These are phyloP conservation scores for Synanthedon vespiformis DNA, from an alignment of 2,888 invertebrate species.

Conservation along the genomic window DNA sequence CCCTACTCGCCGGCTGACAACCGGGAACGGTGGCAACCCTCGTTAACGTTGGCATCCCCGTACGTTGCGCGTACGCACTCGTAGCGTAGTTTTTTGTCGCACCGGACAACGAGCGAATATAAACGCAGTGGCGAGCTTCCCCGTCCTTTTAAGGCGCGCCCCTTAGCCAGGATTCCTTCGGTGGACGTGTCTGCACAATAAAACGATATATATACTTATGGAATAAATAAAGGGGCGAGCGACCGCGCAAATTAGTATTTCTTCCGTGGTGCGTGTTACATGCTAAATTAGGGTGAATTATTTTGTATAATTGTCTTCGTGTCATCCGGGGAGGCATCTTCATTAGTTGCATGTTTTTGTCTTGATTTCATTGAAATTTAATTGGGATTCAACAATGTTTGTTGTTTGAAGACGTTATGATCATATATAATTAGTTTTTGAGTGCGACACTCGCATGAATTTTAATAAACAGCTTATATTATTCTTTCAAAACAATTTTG, in stretches of 20 bases:
- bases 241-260: conserved; percentile 33
- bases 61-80: conserved; percentile 51
- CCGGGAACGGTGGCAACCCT: conserved; percentile 18
- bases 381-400: not conserved
- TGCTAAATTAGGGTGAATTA: conserved; percentile 4
- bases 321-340: not conserved
- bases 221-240: conserved; percentile 23
- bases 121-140: conserved; percentile 46
- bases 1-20: conserved; percentile 9
- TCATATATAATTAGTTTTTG: too few relatives aligned
- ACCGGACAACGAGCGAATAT: conserved; percentile 41
- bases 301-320: conserved; percentile 1
- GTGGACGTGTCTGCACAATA: conserved; percentile 52
- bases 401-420: too few relatives aligned
- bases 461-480: too few relatives aligned
- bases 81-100: conserved; percentile 59
- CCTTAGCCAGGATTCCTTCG: conserved; percentile 56
- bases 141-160: conserved; percentile 51
- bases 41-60: conserved; percentile 31
- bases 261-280: conserved; percentile 27
- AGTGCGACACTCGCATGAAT: too few relatives aligned
- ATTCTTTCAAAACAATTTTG: too few relatives aligned
- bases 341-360: not conserved
- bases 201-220: conserved; percentile 61
- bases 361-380: not conserved